Evolutionary conservation across 1,140 invertebrate species (phyloP).

Genomic region (Oppia nitens): DNA sequence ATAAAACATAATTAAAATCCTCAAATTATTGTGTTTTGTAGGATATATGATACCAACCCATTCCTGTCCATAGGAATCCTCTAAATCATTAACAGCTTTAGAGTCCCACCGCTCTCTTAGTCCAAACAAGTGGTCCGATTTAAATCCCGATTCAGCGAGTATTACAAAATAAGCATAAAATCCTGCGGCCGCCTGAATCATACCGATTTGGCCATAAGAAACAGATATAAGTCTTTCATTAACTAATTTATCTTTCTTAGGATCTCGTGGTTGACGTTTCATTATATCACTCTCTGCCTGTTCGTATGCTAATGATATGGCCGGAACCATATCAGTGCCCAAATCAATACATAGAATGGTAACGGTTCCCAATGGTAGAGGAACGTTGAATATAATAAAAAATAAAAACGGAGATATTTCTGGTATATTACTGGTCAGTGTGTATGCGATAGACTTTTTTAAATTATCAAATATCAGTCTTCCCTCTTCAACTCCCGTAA

Average conservation of each 20-base stretch:
- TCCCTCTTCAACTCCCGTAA: constrained; percentile 94
- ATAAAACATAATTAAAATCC: too few relatives aligned
- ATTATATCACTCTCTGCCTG: constrained; percentile 48
- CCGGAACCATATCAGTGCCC: constrained; percentile 90
- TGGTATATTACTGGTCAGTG: constrained; percentile 95
- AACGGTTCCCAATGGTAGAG: constrained; percentile 89
- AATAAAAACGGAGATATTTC: constrained; percentile 97
- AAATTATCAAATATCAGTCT: constrained; percentile 97
- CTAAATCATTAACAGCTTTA: constrained; percentile 83
- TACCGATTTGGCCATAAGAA: constrained; percentile 96
- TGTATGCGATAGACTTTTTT: constrained; percentile 99
- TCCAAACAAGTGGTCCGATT: constrained; percentile 64
- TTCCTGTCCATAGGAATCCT: constrained; percentile 95
- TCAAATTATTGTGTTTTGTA: too few relatives aligned
- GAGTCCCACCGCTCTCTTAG: constrained; percentile 91
- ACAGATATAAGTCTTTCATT: constrained; percentile 40
- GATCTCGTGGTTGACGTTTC: constrained; percentile 46
- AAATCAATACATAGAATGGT: constrained; percentile 99
- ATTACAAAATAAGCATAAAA: constrained; percentile 99
- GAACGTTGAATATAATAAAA: constrained; percentile 92
- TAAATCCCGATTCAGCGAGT: constrained; percentile 95
- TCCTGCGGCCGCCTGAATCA: constrained; percentile 96
- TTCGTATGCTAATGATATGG: constrained; percentile 51
- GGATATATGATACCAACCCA: constrained; percentile 59
- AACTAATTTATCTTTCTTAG: constrained; percentile 42